Conservation (phyloP, 2,113 vertebrate species). For the Rhinolophus sinicus region DNA sequence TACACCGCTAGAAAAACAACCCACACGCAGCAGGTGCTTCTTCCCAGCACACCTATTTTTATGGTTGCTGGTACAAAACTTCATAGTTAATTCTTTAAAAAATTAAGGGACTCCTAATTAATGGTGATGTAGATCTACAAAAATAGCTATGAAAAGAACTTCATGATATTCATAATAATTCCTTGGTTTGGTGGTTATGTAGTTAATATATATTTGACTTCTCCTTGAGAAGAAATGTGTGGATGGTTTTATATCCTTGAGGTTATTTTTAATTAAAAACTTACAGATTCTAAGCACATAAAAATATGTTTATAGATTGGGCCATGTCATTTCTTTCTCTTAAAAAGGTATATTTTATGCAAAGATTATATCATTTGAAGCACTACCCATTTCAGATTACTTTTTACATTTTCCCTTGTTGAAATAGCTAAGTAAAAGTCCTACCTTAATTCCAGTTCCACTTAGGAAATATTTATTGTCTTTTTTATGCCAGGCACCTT, state of each 20-base stretch:
- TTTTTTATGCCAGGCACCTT: not conserved
- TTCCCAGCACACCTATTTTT: not conserved
- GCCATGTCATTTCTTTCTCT: not conserved
- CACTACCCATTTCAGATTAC: not conserved
- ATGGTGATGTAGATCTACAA: not conserved
- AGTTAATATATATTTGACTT: not conserved
- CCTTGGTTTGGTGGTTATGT: not conserved
- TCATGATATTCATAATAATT: not conserved
- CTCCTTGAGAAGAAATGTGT: not conserved
- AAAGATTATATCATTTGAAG: conserved; percentile 13
- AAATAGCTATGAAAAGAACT: not conserved
- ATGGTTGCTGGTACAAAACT: not conserved
- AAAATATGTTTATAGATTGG: not conserved
- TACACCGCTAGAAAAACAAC: not conserved
- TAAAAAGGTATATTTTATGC: not conserved
- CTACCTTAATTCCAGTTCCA: not conserved
- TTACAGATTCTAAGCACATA: not conserved
- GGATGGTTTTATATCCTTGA: not conserved
- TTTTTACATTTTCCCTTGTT: not conserved
- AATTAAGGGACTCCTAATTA: not conserved
- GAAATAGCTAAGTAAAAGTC: not conserved
- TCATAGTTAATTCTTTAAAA: not conserved
- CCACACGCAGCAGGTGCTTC: not conserved
- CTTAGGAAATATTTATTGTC: not conserved
- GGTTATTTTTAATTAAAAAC: not conserved